Evolutionary conservation across 1,140 invertebrate species (phyloP), one percentile per base, ranked within the genome.

Genomic region (Saccostrea echinata): DNA sequence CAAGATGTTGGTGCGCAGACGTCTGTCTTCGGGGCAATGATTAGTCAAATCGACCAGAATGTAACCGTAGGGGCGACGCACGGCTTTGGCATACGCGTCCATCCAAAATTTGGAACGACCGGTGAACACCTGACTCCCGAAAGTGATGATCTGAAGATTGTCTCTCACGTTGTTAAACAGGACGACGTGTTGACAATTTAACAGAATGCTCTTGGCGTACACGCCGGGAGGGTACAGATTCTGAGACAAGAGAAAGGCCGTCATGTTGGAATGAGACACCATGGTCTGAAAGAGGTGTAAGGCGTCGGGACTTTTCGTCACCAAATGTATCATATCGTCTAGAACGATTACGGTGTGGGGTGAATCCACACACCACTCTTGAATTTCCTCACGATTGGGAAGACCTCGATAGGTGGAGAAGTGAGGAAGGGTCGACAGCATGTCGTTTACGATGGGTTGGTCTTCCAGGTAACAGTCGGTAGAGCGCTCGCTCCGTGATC

Each of bases 91-190:
- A 33, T 83, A 89, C 24, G 64, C 83, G 13, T 89, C 84, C 24
- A 85, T 64, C 27, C 84, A 89, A 27, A 64, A 86, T 51, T 51
- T 61, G 8, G 21, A 80, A 21, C 24, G 83, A 13, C 76, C 76
- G 13, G 88, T 85, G 52, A 89, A 86, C n/a, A 89, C 33, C 27
- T 89, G 88, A 51, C 81, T 51, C 3, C 82, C 88, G 21, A 87
- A 85, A 3, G 86, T 89, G 18, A 55, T 80, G 13, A 89, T 61
- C 55, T 87, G 88, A 33, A 81, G 11, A 18, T 80, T 33, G 82
- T 89, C 88, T 61, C 88, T 82, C 12, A 86, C 61, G 35, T 86
- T 89, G 18, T 64, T 55, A 84, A 89, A 87, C 51, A 89, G 52
- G 1, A 87, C 24, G 1, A 87, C 51, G 82, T 87, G 76, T 2